A percentile compares a stretch with the other conserved stretches of the same genome.
Conservation (phyloP, 2,797 vertebrate genomes). For the Urosaurus nigricauda region DNA sequence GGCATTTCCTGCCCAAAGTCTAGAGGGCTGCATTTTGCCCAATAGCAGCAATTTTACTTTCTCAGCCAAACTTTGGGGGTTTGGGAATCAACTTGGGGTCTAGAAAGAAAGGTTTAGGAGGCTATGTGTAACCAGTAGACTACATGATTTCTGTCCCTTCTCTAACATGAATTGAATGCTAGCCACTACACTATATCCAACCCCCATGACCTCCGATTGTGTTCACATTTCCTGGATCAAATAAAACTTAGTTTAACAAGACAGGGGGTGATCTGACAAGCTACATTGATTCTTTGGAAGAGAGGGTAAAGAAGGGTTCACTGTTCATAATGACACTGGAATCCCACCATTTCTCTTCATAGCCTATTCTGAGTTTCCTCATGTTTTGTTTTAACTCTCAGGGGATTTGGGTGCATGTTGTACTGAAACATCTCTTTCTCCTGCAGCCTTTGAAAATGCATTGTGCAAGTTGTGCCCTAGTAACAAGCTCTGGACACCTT, state of each 20-base stretch:
- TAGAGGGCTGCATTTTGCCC: too few species aligned
- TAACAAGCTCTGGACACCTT: conserved; percentile 96
- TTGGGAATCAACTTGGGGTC: too few species aligned
- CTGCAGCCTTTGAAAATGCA: conserved; percentile 93
- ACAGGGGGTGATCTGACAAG: neutral
- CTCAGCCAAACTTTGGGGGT: too few species aligned
- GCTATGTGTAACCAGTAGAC: neutral
- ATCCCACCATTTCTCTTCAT: neutral
- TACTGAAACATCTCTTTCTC: conserved; percentile 26
- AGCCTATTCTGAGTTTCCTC: neutral
- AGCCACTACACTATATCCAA: too few species aligned
- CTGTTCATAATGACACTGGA: neutral
- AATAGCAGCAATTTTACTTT: too few species aligned
- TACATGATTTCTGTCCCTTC: neutral
- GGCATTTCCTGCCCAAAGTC: too few species aligned
- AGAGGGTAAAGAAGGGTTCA: neutral
- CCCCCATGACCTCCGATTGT: neutral
- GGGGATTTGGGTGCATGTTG: conserved; percentile 27
- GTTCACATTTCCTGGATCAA: neutral
- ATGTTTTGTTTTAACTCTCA: neutral
- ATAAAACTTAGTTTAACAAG: neutral
- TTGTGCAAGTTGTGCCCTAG: conserved; percentile 91
- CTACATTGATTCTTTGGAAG: neutral
- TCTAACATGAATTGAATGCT: neutral
- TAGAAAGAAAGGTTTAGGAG: too few species aligned